Conservation (phyloP, 2,888 invertebrate genomes). For the Amphipyra berbera region DNA sequence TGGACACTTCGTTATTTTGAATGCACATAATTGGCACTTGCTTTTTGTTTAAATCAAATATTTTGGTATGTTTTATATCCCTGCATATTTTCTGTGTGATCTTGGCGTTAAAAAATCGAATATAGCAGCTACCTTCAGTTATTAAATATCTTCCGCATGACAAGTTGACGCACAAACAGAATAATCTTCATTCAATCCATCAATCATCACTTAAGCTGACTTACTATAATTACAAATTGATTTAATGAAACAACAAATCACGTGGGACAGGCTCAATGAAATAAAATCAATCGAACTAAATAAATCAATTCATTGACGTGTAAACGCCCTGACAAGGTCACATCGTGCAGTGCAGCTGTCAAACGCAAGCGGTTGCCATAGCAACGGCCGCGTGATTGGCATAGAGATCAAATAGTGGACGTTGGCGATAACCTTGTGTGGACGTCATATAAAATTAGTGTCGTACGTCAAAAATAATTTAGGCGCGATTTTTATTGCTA, state of each 20-base stretch:
- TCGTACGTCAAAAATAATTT: conserved; percentile 26
- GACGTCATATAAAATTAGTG: conserved; percentile 40
- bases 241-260: no score
- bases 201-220: conserved; percentile 1
- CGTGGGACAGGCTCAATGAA: conserved; percentile 35
- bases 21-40: conserved; percentile 2
- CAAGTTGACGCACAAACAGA: background rate
- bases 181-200: conserved; percentile 24
- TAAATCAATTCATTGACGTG: conserved; percentile 50
- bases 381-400: conserved; percentile 57
- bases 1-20: conserved; percentile 14
- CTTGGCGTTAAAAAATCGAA: background rate
- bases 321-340: conserved; percentile 61
- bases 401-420: conserved; percentile 21
- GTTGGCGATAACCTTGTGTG: conserved; percentile 39
- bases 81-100: background rate
- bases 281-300: conserved; percentile 24
- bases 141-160: no score
- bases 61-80: conserved; percentile 9
- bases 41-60: conserved; percentile 9
- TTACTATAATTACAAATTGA: no score
- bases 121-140: background rate
- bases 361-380: conserved; percentile 55
- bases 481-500: conserved; percentile 10
- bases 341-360: conserved; percentile 48